Base-by-base conservation (phyloP, 2,888 invertebrate genomes). In the Ephialtes manifestator region DNA sequence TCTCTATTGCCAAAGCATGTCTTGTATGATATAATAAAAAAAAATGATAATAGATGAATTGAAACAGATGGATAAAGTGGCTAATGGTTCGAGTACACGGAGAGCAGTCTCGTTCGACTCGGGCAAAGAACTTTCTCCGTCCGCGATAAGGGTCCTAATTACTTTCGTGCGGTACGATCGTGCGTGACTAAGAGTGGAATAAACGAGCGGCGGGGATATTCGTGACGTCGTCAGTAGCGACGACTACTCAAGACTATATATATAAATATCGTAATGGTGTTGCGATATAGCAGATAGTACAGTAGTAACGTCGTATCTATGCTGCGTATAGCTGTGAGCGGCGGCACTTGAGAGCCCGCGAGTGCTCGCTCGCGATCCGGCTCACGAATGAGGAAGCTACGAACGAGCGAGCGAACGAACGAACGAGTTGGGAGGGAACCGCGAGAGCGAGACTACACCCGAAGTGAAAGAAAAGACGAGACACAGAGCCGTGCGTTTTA, bases 341-440 rank as follows among this genome's bases (percentile, higher is more conserved):
- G 2, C 3, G 5, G 4, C 35, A 35, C 7, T 4, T 4, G 2
- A 7, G 4, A 7, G 5, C 13, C 51, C 35, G 18, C 72, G 43
- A 5, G 72, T 43, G 43, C 18, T 39, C 74, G 35, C 24, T 46
- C 63, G 46, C 83, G 63, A 80, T 74, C 46, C 68, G 72, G 67
- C 81, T 81, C 74, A 68, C 84, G 84, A 84, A 84, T 81, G 84
- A 84, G 81, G 84, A 90, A 91, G 88, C 88, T 86, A 86, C 76
- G 86, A 76, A 83, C 76, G 87, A 76, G 80, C 76, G 87, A 76
- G 80, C 88, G 86, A 76, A 72, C 55, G 72, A 24, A 24, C 88
- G 86, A 76, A 72, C 55, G 72, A 65, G 48, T 63, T 24, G 48
- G 51, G 48, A 46, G 43, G 43, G 43, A 43, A 72, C 74, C 75